Base-by-base conservation (phyloP, 2,888 invertebrate species). In the Ceraclea dissimilis region DNA sequence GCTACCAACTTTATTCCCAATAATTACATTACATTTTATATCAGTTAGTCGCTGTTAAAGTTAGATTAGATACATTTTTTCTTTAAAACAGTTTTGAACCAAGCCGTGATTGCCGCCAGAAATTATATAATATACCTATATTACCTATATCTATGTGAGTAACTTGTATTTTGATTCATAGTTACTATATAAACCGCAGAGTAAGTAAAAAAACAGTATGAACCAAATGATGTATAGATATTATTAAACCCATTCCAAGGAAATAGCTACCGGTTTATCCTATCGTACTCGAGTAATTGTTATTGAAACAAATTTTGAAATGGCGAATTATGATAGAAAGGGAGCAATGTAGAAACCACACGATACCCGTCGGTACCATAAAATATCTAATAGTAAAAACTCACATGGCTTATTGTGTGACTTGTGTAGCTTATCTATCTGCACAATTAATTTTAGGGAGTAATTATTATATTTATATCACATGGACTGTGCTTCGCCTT, bases 1-100 rank as follows among this genome's bases (percentile, higher is more conserved):
- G 61, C 61, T 61, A 61, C 61, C 59, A 60, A 54, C 59, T 61
- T 60, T 59, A 55, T 61, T 60, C 53, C 57, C 59, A 51, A 61
- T 61, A 54, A 60, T 58, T 61, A 60, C 56, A 52, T 39, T 54
- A 22, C 34, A 52, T 47, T 59, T 59, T 58, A 51, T 58, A 54
- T 58, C 49, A 33, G 49, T 18, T 33, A 21, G 55, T 46, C 51
- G 31, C 8, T 31, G 31, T 8, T 31, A 8, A 11, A 8, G 31
- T 31, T 11, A 31, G 31, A 31, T 31, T 31, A 31, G 11, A 6
- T 31, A 58, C 52, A 58, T 58, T 58, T 54, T 53, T 56, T 58
- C 55, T 56, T 56, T 54, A 33, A 34, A 49, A 21, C 51, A 51
- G 17, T 26, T 43, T 43, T 21, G 22, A 20, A 31, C 43, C 31